A percentile compares a stretch with the other conserved stretches of the same genome.
Evolutionary conservation across 2,797 vertebrate species (phyloP).

Genomic region (Melopsittacus undulatus): DNA sequence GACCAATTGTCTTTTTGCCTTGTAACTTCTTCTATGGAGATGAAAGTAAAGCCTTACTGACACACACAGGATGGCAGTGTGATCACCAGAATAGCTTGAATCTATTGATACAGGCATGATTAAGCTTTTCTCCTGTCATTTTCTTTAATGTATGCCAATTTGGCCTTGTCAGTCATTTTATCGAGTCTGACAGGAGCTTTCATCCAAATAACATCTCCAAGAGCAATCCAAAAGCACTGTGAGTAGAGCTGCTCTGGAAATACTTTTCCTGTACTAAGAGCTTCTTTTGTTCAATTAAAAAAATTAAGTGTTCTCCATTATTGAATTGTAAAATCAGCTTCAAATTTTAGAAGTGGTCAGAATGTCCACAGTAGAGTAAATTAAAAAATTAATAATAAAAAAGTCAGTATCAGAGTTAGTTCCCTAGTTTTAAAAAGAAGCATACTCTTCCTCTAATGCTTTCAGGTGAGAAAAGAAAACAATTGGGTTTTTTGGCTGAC

Average conservation of each 20-base stretch:
- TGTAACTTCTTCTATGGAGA: not conserved
- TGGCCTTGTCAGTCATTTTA: constrained; percentile 51
- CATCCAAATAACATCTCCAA: constrained; percentile 46
- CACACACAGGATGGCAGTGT: constrained; percentile 41
- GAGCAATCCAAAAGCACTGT: not conserved
- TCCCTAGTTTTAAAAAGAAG: not conserved
- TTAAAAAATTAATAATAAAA: not conserved
- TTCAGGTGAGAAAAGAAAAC: not conserved
- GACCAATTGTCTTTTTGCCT: constrained; percentile 26
- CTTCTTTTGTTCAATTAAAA: not conserved
- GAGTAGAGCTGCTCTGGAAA: not conserved
- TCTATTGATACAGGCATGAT: constrained; percentile 43
- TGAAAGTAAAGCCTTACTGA: constrained; percentile 41
- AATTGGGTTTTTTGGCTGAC: accelerated
- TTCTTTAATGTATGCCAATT: constrained; percentile 49
- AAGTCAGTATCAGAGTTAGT: not conserved
- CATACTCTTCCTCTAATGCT: not conserved
- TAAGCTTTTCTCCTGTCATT: constrained; percentile 51
- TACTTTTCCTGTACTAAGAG: not conserved
- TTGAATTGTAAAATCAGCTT: not conserved
- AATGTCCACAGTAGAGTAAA: not conserved
- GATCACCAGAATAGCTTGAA: not conserved
- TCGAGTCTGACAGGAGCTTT: constrained; percentile 26
- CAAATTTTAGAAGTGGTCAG: not conserved
- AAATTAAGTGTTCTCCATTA: not conserved